Evolutionary conservation across 2,113 vertebrate genomes (phyloP).

Genomic region (Chitala chitala): DNA sequence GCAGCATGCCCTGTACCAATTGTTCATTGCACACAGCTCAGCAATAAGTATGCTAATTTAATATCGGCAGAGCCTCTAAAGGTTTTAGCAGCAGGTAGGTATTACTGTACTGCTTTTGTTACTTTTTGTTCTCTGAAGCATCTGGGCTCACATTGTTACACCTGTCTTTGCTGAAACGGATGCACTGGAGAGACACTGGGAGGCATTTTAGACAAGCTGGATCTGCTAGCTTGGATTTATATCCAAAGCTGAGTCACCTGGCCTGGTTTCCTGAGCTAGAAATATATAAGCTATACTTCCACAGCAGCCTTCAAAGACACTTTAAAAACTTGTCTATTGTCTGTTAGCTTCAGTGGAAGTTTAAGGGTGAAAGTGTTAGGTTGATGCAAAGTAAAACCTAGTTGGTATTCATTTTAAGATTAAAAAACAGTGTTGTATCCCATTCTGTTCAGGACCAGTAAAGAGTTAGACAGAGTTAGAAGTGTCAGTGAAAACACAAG

Average conservation of each 20-base stretch:
- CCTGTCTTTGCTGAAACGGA: neutral
- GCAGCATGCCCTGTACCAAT: neutral
- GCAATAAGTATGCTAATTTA: neutral
- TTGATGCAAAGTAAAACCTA: neutral
- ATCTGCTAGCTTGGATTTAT: neutral
- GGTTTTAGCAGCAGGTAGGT: neutral
- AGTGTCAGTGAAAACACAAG: neutral
- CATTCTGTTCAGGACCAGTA: neutral
- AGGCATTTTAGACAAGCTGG: neutral
- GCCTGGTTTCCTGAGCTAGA: constrained; percentile 6
- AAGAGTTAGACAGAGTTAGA: neutral
- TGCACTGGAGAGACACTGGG: neutral
- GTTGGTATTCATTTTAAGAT: neutral
- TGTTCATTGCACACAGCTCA: neutral
- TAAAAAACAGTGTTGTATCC: neutral
- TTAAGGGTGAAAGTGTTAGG: no score
- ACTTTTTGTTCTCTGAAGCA: neutral
- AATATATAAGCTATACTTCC: neutral
- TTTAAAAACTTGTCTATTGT: neutral
- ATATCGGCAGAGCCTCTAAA: neutral
- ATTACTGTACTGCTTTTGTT: neutral
- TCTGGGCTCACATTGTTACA: neutral
- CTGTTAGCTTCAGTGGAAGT: no score
- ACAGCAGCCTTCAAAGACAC: no score
- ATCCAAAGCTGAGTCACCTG: neutral